phyloP scores from a whole-genome alignment of 2,888 invertebrate species.

The Lasioglossum figueresi region DNA sequence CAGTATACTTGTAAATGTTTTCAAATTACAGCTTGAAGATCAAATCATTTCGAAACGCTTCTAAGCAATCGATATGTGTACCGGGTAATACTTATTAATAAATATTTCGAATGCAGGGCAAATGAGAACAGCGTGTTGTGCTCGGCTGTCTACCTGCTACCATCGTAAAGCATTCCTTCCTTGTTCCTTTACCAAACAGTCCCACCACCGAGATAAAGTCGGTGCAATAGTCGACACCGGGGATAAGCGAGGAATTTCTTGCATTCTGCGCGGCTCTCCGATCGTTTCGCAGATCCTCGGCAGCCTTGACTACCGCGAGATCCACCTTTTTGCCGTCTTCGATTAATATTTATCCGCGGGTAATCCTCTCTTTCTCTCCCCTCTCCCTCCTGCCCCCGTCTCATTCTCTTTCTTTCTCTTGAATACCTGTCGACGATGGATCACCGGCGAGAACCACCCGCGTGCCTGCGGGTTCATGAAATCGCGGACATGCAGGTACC shows the following conservation, averaged over 20 bases:
- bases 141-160: slow-evolving; percentile 63
- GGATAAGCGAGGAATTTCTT: slow-evolving; percentile 72
- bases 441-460: slow-evolving; percentile 27
- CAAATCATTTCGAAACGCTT: background rate
- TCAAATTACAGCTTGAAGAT: background rate
- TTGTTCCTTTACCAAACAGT: slow-evolving; percentile 63
- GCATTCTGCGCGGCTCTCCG: slow-evolving; percentile 56
- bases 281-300: background rate
- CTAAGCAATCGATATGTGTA: background rate
- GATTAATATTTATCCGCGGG: slow-evolving; percentile 11
- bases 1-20: background rate
- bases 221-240: slow-evolving; percentile 50
- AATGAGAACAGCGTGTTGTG: slow-evolving; percentile 73
- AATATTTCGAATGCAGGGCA: slow-evolving; percentile 39
- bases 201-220: slow-evolving; percentile 60
- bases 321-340: background rate
- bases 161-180: slow-evolving; percentile 59
- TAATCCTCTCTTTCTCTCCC: background rate
- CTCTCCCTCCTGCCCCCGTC: background rate
- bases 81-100: background rate
- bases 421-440: slow-evolving; percentile 5
- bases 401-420: background rate
- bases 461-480: slow-evolving; percentile 33
- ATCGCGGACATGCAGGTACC: slow-evolving; percentile 21
- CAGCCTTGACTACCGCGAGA: slow-evolving; percentile 8